These are phyloP conservation scores for Melanotaenia trifasciata DNA, from an alignment of 2,797 vertebrate species.

Conservation along the genomic window DNA sequence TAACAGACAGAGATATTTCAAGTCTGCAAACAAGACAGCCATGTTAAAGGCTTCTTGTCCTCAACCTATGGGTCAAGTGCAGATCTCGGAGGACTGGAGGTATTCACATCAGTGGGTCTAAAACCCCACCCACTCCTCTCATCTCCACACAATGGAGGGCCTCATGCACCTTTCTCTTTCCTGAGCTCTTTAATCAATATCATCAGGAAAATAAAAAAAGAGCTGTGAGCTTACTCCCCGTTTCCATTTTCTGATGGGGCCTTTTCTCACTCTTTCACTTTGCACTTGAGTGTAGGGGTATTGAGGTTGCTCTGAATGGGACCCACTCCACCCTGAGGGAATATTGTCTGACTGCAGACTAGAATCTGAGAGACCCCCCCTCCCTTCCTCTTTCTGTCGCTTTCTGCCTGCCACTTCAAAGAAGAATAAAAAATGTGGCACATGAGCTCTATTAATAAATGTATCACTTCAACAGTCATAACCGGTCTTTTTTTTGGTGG, in stretches of 20 bases:
- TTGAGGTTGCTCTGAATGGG: slow-evolving; percentile 80
- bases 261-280: slow-evolving; percentile 76
- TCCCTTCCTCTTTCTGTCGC: slow-evolving; percentile 12
- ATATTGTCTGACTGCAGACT: slow-evolving; percentile 75
- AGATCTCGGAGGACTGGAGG: slow-evolving; percentile 48
- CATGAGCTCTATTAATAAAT: slow-evolving; percentile 71
- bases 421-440: slow-evolving; percentile 51
- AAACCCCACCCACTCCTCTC: slow-evolving; percentile 56
- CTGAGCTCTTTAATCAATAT: slow-evolving; percentile 76
- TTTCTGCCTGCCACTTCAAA: slow-evolving; percentile 64
- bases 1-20: slow-evolving; percentile 17
- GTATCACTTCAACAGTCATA: slow-evolving; percentile 58
- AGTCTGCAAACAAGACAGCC: slow-evolving; percentile 21
- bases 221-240: slow-evolving; percentile 59
- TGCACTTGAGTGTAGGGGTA: slow-evolving; percentile 76
- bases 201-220: slow-evolving; percentile 62
- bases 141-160: slow-evolving; percentile 70
- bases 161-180: slow-evolving; percentile 55
- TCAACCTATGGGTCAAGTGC: slow-evolving; percentile 64
- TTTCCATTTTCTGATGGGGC: slow-evolving; percentile 57
- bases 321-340: slow-evolving; percentile 80
- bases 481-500: slow-evolving; percentile 42
- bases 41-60: slow-evolving; percentile 47
- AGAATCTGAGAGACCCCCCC: slow-evolving; percentile 54
- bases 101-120: slow-evolving; percentile 62